phyloP scores from a whole-genome alignment of 2,888 invertebrate species.

The Mantis religiosa region DNA sequence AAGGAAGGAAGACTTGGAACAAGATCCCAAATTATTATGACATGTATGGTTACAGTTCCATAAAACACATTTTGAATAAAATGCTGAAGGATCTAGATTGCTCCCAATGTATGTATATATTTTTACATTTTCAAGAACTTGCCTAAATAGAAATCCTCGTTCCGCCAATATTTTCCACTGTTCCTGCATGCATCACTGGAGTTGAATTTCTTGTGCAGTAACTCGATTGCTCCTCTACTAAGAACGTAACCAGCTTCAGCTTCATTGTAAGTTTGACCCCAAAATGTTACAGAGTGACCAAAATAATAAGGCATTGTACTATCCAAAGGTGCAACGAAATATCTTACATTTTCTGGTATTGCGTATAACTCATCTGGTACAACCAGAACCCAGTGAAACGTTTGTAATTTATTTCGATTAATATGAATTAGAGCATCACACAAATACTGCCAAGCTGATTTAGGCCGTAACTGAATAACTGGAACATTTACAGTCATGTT shows the following conservation, averaged over 20 bases:
- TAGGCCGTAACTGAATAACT: conserved; percentile 23
- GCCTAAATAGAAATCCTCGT: conserved; percentile 57
- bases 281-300: conserved; percentile 52
- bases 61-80: too few relatives aligned
- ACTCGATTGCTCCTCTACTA: conserved; percentile 47
- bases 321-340: conserved; percentile 48
- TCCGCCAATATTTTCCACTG: conserved; percentile 51
- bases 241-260: conserved; percentile 55
- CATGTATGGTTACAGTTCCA: too few relatives aligned
- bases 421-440: conserved; percentile 44
- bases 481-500: conserved; percentile 15
- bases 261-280: conserved; percentile 53
- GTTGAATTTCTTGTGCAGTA: conserved; percentile 44
- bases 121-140: conserved; percentile 17
- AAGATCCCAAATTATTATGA: too few relatives aligned
- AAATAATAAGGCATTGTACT: conserved; percentile 48
- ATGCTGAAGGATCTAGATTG: too few relatives aligned
- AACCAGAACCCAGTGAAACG: conserved; percentile 51
- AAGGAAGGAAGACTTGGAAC: too few relatives aligned
- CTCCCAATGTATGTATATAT: too few relatives aligned
- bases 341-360: conserved; percentile 53
- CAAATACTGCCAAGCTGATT: conserved; percentile 45
- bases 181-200: conserved; percentile 45
- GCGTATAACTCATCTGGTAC: conserved; percentile 53
- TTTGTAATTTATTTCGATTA: conserved; percentile 37